Evolutionary conservation across 2,797 vertebrate species (phyloP).

Genomic region (Scyliorhinus canicula): DNA sequence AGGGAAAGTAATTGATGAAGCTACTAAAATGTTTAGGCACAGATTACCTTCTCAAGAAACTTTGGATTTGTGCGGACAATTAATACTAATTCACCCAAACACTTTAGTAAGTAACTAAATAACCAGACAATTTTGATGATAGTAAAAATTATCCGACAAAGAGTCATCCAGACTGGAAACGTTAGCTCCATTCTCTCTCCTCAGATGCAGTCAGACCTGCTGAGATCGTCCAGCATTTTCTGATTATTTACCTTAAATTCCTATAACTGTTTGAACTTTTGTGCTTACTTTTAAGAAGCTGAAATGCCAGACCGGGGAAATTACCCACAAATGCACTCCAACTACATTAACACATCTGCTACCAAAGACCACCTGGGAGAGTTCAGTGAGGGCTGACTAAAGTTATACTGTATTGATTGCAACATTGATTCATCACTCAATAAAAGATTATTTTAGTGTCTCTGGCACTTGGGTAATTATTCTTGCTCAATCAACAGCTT

Average conservation of each 20-base stretch:
- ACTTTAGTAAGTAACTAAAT: background rate
- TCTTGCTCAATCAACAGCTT: conserved; percentile 24
- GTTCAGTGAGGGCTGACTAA: background rate
- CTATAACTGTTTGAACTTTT: background rate
- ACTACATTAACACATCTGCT: background rate
- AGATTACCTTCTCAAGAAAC: background rate
- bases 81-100: background rate
- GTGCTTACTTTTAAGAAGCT: background rate
- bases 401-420: background rate
- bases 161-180: too few species aligned
- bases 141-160: too few species aligned
- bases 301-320: background rate
- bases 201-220: too few species aligned
- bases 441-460: background rate
- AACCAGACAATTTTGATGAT: background rate
- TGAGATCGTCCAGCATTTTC: too few species aligned
- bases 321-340: background rate
- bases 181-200: too few species aligned
- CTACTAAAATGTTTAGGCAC: background rate
- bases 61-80: background rate
- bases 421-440: conserved; percentile 14
- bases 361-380: background rate
- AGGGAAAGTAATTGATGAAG: background rate
- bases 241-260: background rate
- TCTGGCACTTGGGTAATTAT: background rate